phyloP scores from a whole-genome alignment of 2,888 invertebrate species.

The Ferdinandea cuprea region DNA sequence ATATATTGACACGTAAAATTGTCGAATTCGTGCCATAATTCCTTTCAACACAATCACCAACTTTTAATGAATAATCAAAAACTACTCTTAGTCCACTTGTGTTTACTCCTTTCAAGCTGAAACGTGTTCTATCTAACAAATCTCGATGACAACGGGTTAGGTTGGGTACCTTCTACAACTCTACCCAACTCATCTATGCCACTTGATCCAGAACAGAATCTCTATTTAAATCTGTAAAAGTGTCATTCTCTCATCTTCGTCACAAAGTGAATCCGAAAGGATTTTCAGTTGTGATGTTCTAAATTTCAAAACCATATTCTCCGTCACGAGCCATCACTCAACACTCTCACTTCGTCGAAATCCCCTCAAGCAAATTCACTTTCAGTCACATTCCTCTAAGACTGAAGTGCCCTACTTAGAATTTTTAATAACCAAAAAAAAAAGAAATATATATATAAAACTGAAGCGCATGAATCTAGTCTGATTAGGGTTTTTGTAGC shows the following conservation, averaged over 20 bases:
- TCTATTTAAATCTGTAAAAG: constrained; percentile 36
- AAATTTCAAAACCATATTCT: constrained; percentile 54
- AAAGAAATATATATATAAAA: constrained; percentile 14
- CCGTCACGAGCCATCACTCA: constrained; percentile 70
- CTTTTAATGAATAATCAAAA: no score
- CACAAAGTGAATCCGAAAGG: constrained; percentile 40
- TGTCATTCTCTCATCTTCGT: constrained; percentile 41
- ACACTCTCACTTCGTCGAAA: constrained; percentile 11
- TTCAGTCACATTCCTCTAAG: constrained; percentile 8
- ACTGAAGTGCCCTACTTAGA: constrained; percentile 65
- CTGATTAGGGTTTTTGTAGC: constrained; percentile 59
- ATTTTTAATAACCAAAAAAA: constrained; percentile 61
- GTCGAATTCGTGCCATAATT: no score
- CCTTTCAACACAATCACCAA: no score
- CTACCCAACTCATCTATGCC: constrained; percentile 15
- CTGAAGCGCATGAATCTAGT: constrained; percentile 48
- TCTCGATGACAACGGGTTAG: constrained; percentile 39
- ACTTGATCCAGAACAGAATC: constrained; percentile 21
- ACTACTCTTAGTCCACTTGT: background rate
- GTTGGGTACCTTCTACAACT: no score
- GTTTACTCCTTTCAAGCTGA: background rate
- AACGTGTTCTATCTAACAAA: constrained; percentile 50
- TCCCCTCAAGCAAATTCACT: constrained; percentile 25
- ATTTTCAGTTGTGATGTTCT: constrained; percentile 34
- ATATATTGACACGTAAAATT: no score